These are phyloP conservation scores for Branchipolynoe longqiensis DNA, from an alignment of 2,888 invertebrate genomes.

Conservation along the genomic window DNA sequence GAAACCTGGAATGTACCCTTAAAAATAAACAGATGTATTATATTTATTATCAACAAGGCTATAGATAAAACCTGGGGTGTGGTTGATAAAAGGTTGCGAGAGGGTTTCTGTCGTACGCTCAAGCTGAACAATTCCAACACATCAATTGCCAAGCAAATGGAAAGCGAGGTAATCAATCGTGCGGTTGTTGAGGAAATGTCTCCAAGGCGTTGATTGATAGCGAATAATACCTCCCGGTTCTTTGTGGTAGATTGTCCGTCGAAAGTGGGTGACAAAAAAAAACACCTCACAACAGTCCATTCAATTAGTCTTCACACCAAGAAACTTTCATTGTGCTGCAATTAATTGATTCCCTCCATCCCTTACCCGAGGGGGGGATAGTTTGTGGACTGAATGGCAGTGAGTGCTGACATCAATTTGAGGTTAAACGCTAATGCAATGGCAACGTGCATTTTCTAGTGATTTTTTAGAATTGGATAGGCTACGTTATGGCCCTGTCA, in stretches of 20 bases:
- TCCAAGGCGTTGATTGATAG: slow-evolving; percentile 29
- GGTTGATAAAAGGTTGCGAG: too few relatives aligned
- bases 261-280: too few relatives aligned
- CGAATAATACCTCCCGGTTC: slow-evolving; percentile 9
- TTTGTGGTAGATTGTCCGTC: slow-evolving; percentile 16
- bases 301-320: slow-evolving; percentile 42
- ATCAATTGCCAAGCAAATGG: slow-evolving; percentile 51
- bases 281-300: slow-evolving; percentile 28
- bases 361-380: neutral
- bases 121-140: slow-evolving; percentile 1
- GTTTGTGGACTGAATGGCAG: neutral
- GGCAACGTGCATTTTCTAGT: too few relatives aligned
- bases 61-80: too few relatives aligned
- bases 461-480: too few relatives aligned
- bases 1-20: too few relatives aligned
- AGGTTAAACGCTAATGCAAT: too few relatives aligned
- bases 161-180: slow-evolving; percentile 32
- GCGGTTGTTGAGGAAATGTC: slow-evolving; percentile 36
- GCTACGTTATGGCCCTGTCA: too few relatives aligned
- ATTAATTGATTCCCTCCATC: slow-evolving; percentile 43
- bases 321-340: slow-evolving; percentile 36
- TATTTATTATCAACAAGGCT: too few relatives aligned
- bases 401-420: neutral
- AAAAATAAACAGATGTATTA: too few relatives aligned
- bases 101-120: too few relatives aligned